Conservation (phyloP, 2,888 invertebrate species). For the Polyommatus iphigenia region DNA sequence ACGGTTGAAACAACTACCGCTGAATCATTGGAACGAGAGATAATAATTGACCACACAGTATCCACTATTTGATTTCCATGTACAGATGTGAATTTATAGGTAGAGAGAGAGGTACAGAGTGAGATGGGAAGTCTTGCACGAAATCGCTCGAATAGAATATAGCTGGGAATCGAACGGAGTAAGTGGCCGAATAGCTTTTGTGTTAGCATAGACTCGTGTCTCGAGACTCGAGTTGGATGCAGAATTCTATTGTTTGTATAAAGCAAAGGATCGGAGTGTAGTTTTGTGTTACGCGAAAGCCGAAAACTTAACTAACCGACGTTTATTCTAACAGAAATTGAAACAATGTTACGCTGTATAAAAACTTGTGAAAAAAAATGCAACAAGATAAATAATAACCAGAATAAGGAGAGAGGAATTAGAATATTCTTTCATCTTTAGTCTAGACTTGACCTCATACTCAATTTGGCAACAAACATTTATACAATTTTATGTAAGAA, state of each 20-base stretch:
- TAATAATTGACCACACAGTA: slow-evolving; percentile 16
- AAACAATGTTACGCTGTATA: too few relatives aligned
- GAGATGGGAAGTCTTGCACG: not conserved
- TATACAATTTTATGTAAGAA: not conserved
- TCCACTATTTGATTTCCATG: not conserved
- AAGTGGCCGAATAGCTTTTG: not conserved
- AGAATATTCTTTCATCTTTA: too few relatives aligned
- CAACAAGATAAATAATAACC: too few relatives aligned
- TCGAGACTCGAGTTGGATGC: not conserved
- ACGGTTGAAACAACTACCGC: not conserved
- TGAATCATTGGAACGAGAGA: slow-evolving; percentile 13
- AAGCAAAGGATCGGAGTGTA: not conserved
- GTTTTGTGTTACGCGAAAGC: not conserved
- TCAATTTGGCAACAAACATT: not conserved
- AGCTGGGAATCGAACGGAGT: not conserved
- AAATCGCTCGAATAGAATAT: not conserved
- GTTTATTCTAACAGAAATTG: too few relatives aligned
- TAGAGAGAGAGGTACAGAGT: not conserved
- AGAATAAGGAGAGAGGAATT: too few relatives aligned
- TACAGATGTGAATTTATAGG: slow-evolving; percentile 2
- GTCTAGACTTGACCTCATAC: not conserved
- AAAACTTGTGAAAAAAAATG: too few relatives aligned
- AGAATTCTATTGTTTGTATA: not conserved
- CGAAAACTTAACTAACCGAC: not conserved
- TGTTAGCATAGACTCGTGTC: not conserved